Percentiles rank a stretch among this genome's conserved stretches.
Evolutionary conservation across 2,113 vertebrate genomes (phyloP).

Genomic region (Elachura formosa): DNA sequence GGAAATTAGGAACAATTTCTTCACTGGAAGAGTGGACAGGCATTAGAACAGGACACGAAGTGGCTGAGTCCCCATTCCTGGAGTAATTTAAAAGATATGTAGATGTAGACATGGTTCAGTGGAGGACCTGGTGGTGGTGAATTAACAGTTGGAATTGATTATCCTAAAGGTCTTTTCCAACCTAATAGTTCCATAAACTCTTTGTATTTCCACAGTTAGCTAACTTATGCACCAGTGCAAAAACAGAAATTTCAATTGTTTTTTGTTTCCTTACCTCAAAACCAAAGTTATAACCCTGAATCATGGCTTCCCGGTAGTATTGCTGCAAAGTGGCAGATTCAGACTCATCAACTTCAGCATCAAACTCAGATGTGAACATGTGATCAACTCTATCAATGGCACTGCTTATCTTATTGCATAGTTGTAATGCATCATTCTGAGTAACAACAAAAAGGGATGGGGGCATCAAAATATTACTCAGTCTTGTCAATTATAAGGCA

Average conservation of each 20-base stretch:
- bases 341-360: slow-evolving; percentile 90
- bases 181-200: neutral
- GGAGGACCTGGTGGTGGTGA: neutral
- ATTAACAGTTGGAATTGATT: neutral
- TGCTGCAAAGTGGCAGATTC: slow-evolving; percentile 91
- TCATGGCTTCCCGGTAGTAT: slow-evolving; percentile 97
- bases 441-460: neutral
- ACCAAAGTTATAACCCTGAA: slow-evolving; percentile 97
- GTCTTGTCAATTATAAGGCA: neutral
- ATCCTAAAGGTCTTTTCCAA: neutral
- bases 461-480: neutral
- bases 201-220: neutral
- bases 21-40: neutral
- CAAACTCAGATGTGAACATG: slow-evolving; percentile 92
- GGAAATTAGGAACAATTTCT: neutral
- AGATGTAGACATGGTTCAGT: neutral
- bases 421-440: slow-evolving; percentile 89
- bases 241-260: neutral
- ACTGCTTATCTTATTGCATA: slow-evolving; percentile 90
- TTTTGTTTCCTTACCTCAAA: slow-evolving; percentile 85
- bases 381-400: slow-evolving; percentile 91
- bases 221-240: neutral
- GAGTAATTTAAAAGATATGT: neutral
- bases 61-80: neutral
- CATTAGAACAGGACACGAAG: neutral